Percentiles rank a stretch among this genome's conserved stretches.
Evolutionary conservation across 2,797 vertebrate species (phyloP).

Genomic region (Hipposideros larvatus): DNA sequence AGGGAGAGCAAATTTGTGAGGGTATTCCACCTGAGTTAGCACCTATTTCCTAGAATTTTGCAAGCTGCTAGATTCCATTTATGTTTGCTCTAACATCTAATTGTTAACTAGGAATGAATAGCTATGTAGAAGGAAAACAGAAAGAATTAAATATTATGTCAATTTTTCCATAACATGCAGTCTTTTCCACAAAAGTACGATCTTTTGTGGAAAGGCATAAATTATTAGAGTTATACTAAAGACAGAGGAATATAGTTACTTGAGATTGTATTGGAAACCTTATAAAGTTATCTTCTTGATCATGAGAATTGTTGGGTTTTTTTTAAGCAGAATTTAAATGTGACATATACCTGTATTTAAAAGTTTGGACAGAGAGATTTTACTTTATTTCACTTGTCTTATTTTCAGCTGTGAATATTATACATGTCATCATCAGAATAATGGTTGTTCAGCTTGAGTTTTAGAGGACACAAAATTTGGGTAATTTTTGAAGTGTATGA

Average conservation of each 20-base stretch:
- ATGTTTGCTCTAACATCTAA: background rate
- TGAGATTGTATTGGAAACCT: background rate
- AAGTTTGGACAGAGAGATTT: background rate
- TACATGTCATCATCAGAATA: background rate
- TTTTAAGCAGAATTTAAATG: slow-evolving; percentile 35
- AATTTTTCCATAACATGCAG: background rate
- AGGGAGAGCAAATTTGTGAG: background rate
- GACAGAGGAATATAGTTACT: background rate
- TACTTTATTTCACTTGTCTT: slow-evolving; percentile 53
- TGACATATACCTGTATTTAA: background rate
- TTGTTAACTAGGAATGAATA: slow-evolving; percentile 16
- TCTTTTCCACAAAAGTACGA: background rate
- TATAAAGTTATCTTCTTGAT: background rate
- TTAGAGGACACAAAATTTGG: background rate
- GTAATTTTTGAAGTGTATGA: slow-evolving; percentile 84
- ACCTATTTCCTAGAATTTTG: background rate
- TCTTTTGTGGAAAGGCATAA: background rate
- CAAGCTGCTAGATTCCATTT: background rate
- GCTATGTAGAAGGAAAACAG: background rate
- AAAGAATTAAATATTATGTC: background rate
- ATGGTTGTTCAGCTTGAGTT: background rate
- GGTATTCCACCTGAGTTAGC: background rate
- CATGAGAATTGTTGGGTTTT: background rate
- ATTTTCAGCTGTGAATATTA: slow-evolving; percentile 26
- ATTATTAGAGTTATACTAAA: slow-evolving; percentile 26